These are phyloP conservation scores for Choloepus hoffmanni DNA, from an alignment of 2,113 vertebrate genomes.

Conservation along the genomic window DNA sequence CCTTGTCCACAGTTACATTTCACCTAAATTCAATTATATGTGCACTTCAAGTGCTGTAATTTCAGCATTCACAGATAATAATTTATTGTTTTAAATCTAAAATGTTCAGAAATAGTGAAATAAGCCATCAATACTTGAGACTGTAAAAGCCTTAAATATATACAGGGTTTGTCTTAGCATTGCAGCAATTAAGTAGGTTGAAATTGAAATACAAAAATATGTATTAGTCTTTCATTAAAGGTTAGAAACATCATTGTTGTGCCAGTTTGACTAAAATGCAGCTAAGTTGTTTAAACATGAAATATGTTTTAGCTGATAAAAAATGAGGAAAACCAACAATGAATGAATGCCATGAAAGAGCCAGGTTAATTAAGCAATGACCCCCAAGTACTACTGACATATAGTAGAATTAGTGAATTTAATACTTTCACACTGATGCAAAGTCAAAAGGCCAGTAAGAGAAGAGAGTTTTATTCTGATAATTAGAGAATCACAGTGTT, in stretches of 20 bases:
- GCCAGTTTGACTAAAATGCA: conserved; percentile 1
- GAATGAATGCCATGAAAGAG: neutral
- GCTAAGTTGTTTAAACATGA: conserved; percentile 59
- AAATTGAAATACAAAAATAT: neutral
- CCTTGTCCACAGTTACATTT: neutral
- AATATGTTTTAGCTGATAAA: conserved; percentile 48
- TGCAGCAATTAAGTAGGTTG: neutral
- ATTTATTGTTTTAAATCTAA: conserved; percentile 28
- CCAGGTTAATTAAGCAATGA: conserved; percentile 41
- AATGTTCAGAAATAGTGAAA: neutral
- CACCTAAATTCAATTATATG: neutral
- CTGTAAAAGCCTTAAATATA: neutral
- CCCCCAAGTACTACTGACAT: neutral
- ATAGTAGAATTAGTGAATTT: neutral
- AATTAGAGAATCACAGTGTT: neutral
- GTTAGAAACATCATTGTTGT: neutral
- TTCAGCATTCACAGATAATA: neutral
- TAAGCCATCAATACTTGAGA: neutral
- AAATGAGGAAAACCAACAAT: conserved; percentile 22
- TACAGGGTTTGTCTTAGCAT: neutral
- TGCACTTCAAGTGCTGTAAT: neutral
- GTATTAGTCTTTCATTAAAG: neutral
- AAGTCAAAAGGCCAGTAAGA: neutral
- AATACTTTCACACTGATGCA: neutral
- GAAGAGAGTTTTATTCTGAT: neutral